Conservation (phyloP, 2,797 vertebrate genomes). For the Xiphorhynchus erythropygius region DNA sequence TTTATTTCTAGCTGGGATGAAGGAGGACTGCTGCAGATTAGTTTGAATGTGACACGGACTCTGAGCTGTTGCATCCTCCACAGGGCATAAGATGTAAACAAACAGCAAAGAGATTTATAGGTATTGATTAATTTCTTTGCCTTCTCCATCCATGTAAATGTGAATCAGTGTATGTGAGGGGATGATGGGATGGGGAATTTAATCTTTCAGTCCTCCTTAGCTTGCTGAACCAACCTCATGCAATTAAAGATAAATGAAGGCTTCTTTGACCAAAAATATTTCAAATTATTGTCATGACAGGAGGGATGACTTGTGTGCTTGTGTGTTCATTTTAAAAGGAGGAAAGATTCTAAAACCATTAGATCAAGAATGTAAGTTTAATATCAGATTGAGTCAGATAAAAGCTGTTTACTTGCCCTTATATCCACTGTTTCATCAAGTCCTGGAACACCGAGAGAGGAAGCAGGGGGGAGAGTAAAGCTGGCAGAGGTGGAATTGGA, state of each 20-base stretch:
- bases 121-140: background rate
- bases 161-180: background rate
- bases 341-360: background rate
- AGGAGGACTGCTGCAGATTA: background rate
- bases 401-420: conserved; percentile 80
- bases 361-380: background rate
- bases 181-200: background rate
- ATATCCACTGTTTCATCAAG: conserved; percentile 84
- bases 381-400: background rate
- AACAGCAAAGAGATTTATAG: background rate
- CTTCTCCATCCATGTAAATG: background rate
- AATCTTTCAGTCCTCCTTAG: background rate
- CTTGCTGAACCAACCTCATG: background rate
- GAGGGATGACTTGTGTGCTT: background rate
- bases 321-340: background rate
- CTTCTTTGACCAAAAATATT: background rate
- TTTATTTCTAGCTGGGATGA: background rate
- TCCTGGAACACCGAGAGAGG: conserved; percentile 66
- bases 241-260: background rate
- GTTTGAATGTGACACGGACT: background rate
- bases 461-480: conserved; percentile 85
- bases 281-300: background rate
- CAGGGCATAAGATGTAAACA: background rate
- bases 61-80: background rate
- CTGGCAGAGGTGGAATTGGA: conserved; percentile 76